Conservation (phyloP, 2,797 vertebrate genomes). For the Myotis findleyi region DNA sequence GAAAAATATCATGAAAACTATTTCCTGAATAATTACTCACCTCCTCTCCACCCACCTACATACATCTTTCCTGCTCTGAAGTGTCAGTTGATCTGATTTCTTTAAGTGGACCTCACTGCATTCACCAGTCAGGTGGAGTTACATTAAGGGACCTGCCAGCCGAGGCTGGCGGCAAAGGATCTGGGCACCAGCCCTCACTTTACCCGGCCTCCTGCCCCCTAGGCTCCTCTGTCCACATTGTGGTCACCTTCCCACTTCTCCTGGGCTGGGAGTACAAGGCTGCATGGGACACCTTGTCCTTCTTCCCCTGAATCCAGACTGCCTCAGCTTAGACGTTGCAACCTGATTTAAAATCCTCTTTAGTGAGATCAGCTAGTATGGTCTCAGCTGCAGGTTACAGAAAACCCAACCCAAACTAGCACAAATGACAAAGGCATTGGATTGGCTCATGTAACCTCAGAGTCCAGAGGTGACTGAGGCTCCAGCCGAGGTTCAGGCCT, state of each 20-base stretch:
- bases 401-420: not conserved
- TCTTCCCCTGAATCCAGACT: not conserved
- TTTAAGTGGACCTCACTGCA: conserved; percentile 66
- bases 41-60: conserved; percentile 71
- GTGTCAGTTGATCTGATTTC: conserved; percentile 71
- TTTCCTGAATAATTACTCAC: conserved; percentile 77
- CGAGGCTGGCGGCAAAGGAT: not conserved
- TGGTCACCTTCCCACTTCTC: not conserved
- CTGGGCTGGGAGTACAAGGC: not conserved
- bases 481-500: not conserved
- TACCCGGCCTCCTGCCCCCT: not conserved
- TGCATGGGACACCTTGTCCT: not conserved
- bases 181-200: not conserved
- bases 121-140: conserved; percentile 58
- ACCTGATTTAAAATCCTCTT: conserved; percentile 8
- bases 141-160: not conserved
- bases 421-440: not conserved
- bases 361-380: conserved; percentile 1
- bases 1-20: conserved; percentile 75
- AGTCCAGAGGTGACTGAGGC: not conserved
- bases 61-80: conserved; percentile 73
- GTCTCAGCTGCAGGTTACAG: not conserved
- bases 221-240: not conserved
- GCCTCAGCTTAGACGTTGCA: not conserved
- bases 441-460: not conserved